Base-by-base conservation (phyloP, 1,140 invertebrate genomes). In the Aphis craccivora region DNA sequence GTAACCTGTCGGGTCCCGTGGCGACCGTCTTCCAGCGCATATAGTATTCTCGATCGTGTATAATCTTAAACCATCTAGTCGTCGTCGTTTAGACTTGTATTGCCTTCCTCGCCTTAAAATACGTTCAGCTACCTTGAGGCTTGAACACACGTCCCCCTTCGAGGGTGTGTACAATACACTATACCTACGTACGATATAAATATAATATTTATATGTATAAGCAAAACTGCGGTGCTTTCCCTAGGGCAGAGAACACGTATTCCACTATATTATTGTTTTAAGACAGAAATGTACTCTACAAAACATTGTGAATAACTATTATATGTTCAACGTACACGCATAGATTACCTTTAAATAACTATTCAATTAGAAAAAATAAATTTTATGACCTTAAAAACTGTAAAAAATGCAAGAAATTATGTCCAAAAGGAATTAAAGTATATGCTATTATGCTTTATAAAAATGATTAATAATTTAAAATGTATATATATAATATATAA, bases 261-360 rank as follows among this genome's bases (percentile, higher is more conserved):
- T n/a, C 60, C 30, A 76, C n/a, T 76, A 76, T n/a, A 76, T 18
- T 76, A 76, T 76, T 76, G 60, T 76, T 76, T 35, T 76, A 76
- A 67, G 60, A 67, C 30, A 67, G 30, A 67, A 11, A 67, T 67
- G n/a, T 30, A 76, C 30, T n/a, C 30, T n/a, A 35, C 14, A n/a
- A 76, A 76, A 76, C 60, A 76, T 76, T 76, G 14, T 76, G n/a
- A 76, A 76, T 76, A 76, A 76, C 60, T n/a, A 76, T n/a, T 76
- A 76, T 18, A n/a, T 76, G n/a, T 76, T n/a, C 60, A 67, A 67
- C 30, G 60, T 3, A 76, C 4, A n/a, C 60, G 60, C 11, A 76
- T 14, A n/a, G n/a, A 0, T 76, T 5, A 14, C n/a, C 14, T n/a
- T 76, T 76, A n/a, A n/a, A 76, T 6, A 76, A 35, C 20, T 76